Percentiles rank a stretch among this genome's conserved stretches.
phyloP scores from a whole-genome alignment of 2,113 vertebrate genomes.

The Gallinago undulata region DNA sequence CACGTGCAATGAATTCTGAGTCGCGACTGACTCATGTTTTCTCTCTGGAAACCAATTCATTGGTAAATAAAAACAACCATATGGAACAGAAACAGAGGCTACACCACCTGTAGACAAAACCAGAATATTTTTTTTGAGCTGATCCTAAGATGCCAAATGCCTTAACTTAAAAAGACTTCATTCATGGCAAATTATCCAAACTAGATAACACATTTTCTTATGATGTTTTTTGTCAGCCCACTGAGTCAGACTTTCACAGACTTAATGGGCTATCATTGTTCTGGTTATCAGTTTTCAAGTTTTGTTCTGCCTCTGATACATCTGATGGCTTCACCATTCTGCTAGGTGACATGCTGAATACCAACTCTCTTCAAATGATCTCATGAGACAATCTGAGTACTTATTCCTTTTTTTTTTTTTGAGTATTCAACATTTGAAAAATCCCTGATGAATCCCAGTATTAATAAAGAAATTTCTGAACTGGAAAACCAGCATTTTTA shows the following conservation, averaged over 20 bases:
- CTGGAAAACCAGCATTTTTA: neutral
- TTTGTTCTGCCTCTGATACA: neutral
- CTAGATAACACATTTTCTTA: neutral
- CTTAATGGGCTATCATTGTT: neutral
- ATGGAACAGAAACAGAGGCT: neutral
- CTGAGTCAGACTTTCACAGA: neutral
- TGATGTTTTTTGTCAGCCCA: neutral
- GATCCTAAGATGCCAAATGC: neutral
- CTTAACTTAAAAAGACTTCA: neutral
- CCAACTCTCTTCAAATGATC: neutral
- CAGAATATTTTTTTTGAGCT: neutral
- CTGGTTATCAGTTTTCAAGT: neutral
- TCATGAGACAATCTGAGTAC: neutral
- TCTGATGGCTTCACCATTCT: neutral
- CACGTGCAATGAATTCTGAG: neutral
- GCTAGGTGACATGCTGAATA: neutral
- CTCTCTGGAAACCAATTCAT: neutral
- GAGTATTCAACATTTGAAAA: neutral
- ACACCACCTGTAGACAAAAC: neutral
- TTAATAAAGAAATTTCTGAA: neutral
- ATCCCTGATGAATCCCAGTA: neutral
- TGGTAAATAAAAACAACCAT: neutral
- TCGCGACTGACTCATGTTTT: neutral
- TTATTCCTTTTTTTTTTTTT: slow-evolving; percentile 2
- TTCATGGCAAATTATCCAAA: neutral